Conservation (phyloP, 2,888 invertebrate genomes). For the Lampropteryx suffumata region DNA sequence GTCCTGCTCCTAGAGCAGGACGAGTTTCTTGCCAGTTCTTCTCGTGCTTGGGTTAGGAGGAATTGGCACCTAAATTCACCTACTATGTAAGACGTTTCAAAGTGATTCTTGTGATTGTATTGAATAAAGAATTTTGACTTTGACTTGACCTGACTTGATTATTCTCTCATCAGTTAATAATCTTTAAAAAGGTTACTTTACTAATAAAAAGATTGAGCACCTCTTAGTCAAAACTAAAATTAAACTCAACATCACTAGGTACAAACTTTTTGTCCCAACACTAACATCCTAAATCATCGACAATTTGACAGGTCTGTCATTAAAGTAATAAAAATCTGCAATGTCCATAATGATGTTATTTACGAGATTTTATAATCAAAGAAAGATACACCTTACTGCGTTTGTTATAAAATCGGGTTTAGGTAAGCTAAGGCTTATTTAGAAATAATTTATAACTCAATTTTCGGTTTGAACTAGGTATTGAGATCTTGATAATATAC, state of each 20-base stretch:
- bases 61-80: no score
- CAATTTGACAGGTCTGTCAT: conserved; percentile 37
- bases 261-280: conserved; percentile 32
- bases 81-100: no score
- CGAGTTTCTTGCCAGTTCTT: no score
- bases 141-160: no score
- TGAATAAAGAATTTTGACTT: no score
- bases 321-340: conserved; percentile 43
- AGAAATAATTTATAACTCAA: conserved; percentile 34
- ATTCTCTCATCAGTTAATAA: no score
- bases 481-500: conserved; percentile 18
- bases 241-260: conserved; percentile 26
- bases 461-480: conserved; percentile 25
- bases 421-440: not conserved
- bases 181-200: no score
- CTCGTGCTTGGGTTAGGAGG: no score
- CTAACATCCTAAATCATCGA: conserved; percentile 38
- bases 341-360: conserved; percentile 26
- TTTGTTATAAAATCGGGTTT: not conserved
- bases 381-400: conserved; percentile 14
- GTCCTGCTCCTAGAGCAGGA: no score
- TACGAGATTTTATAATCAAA: conserved; percentile 25
- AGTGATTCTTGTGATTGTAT: no score
- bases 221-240: conserved; percentile 25
- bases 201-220: conserved; percentile 29